phyloP scores from a whole-genome alignment of 2,888 invertebrate species.

The Elegia similella region DNA sequence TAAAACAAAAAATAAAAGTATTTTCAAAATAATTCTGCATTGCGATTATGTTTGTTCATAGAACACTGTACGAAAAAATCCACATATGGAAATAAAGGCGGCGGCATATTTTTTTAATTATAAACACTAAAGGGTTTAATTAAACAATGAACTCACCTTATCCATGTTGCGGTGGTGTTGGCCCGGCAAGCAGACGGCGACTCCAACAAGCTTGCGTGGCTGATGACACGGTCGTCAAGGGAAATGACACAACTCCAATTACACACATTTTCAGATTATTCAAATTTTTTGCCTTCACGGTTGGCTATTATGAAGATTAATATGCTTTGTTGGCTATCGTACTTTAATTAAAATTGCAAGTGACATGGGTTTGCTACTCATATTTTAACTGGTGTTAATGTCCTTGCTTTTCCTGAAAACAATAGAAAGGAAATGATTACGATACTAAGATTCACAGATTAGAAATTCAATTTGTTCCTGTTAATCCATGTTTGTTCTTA shows the following conservation, averaged over 20 bases:
- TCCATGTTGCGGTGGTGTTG: slow-evolving; percentile 47
- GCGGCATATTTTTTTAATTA: not conserved
- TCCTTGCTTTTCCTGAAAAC: too few species aligned
- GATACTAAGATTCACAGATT: too few species aligned
- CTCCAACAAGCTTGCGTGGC: slow-evolving; percentile 22
- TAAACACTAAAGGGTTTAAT: slow-evolving; percentile 10
- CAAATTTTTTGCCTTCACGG: slow-evolving; percentile 32
- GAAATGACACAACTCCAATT: slow-evolving; percentile 34
- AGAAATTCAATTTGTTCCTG: too few species aligned
- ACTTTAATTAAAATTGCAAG: not conserved
- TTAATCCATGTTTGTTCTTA: too few species aligned
- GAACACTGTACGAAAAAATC: too few species aligned
- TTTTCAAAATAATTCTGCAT: too few species aligned
- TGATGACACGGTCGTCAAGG: slow-evolving; percentile 31
- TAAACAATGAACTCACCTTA: slow-evolving; percentile 48
- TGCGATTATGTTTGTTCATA: too few species aligned
- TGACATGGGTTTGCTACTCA: not conserved
- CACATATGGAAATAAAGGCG: not conserved
- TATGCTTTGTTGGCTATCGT: not conserved
- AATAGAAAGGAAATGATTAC: too few species aligned
- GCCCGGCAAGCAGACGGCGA: slow-evolving; percentile 32
- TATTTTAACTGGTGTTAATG: too few species aligned
- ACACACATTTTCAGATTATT: slow-evolving; percentile 38
- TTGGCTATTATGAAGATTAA: slow-evolving; percentile 9
- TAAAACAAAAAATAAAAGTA: too few species aligned